Conservation (phyloP, 2,113 vertebrate genomes). For the Phrynocephalus versicolor region DNA sequence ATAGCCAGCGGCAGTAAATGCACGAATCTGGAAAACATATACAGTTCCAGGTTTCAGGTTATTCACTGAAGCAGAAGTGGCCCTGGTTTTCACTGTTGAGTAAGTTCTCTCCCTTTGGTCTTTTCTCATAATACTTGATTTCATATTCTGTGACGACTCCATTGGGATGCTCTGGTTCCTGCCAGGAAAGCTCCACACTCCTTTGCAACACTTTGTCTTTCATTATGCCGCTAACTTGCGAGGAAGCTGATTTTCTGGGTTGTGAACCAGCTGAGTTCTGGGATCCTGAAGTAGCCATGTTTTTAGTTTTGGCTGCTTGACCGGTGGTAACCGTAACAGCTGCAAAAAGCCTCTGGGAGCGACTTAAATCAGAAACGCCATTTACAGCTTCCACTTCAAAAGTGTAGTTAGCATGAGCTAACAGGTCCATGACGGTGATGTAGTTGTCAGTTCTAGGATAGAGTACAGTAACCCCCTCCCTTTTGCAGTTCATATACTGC, state of each 20-base stretch:
- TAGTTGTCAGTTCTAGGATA: no score
- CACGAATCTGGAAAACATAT: constrained; percentile 97
- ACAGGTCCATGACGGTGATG: constrained; percentile 90
- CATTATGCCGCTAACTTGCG: constrained; percentile 95
- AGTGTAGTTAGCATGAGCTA: constrained; percentile 98
- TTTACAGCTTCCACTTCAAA: constrained; percentile 99
- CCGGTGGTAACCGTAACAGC: constrained; percentile 95
- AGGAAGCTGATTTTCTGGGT: constrained; percentile 74
- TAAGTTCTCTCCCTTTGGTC: constrained; percentile 97
- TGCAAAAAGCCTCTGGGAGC: constrained; percentile 95
- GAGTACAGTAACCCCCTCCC: no score
- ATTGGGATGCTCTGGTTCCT: constrained; percentile 97
- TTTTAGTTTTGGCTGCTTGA: constrained; percentile 80
- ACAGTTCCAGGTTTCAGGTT: constrained; percentile 96
- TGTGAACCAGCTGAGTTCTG: background rate
- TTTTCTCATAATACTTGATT: constrained; percentile 99
- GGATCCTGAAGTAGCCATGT: background rate
- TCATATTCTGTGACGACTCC: constrained; percentile 99
- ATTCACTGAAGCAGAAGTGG: constrained; percentile 92
- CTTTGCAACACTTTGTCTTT: constrained; percentile 94
- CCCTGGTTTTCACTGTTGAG: constrained; percentile 93
- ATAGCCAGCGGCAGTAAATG: constrained; percentile 95
- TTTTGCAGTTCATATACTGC: no score
- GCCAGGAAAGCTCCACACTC: constrained; percentile 96
- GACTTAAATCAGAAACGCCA: constrained; percentile 95